Conservation (phyloP, 2,113 vertebrate species). For the Gyps fulvus region DNA sequence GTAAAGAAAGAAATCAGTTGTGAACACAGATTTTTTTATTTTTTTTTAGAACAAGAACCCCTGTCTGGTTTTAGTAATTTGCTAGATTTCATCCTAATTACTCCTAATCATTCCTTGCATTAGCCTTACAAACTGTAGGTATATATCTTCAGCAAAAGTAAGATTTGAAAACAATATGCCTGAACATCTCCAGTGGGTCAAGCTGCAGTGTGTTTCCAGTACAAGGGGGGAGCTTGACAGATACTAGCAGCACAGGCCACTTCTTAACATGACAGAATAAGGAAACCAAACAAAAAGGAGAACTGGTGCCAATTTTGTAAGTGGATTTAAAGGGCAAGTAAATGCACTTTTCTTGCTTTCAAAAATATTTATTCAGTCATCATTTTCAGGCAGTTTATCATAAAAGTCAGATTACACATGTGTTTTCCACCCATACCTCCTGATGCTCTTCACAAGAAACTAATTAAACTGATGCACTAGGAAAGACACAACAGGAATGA, state of each 20-base stretch:
- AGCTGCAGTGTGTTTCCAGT: constrained; percentile 3
- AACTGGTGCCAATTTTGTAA: not conserved
- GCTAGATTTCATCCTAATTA: constrained; percentile 60
- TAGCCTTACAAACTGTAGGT: constrained; percentile 20
- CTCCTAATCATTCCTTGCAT: constrained; percentile 53
- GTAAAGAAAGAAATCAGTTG: not conserved
- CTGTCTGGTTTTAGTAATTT: constrained; percentile 29
- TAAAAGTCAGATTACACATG: not conserved
- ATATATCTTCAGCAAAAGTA: constrained; percentile 52
- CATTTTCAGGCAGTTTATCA: not conserved
- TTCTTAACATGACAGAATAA: not conserved
- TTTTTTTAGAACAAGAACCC: not conserved
- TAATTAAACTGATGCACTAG: not conserved
- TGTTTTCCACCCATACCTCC: not conserved
- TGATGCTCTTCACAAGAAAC: not conserved
- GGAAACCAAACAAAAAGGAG: not conserved
- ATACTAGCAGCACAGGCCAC: not conserved
- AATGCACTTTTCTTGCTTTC: not conserved
- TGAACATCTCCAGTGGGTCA: not conserved
- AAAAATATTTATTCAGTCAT: not conserved
- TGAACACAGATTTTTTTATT: not conserved
- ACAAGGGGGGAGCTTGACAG: not conserved
- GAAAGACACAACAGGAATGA: not conserved
- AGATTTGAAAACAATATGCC: constrained; percentile 52
- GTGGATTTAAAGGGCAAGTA: not conserved